Evolutionary conservation across 2,888 invertebrate genomes (phyloP).

Genomic region (Lagria hirta): DNA sequence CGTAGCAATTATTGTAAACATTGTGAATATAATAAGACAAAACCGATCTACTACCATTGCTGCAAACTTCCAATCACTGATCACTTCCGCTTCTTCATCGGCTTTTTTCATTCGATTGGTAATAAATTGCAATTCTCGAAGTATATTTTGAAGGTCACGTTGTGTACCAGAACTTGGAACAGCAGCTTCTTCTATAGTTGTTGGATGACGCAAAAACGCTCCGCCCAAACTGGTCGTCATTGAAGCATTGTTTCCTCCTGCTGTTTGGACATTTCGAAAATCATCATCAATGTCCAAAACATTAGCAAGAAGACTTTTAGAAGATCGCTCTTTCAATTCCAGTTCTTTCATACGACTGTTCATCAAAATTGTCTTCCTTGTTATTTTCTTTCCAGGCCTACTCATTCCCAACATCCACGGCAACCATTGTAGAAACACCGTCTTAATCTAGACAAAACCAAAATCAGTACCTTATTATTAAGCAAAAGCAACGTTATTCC

Average conservation of each 20-base stretch:
- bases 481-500: constrained; percentile 1
- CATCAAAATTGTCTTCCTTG: constrained; percentile 86
- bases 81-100: constrained; percentile 89
- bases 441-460: constrained; percentile 71
- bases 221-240: constrained; percentile 50
- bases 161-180: constrained; percentile 63
- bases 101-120: constrained; percentile 92
- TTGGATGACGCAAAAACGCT: constrained; percentile 68
- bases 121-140: constrained; percentile 92
- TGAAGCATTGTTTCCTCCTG: constrained; percentile 52
- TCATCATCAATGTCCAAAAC: constrained; percentile 96
- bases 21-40: constrained; percentile 92
- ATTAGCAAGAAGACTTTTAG: constrained; percentile 91
- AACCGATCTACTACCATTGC: constrained; percentile 98
- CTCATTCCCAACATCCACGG: constrained; percentile 96
- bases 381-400: constrained; percentile 92
- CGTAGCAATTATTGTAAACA: constrained; percentile 91
- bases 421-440: constrained; percentile 95
- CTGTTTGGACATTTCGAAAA: constrained; percentile 75
- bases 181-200: constrained; percentile 72
- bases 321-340: constrained; percentile 90
- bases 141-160: constrained; percentile 85
- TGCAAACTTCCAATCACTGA: constrained; percentile 97
- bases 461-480: background rate
- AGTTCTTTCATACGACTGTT: constrained; percentile 89